phyloP scores from a whole-genome alignment of 2,113 vertebrate genomes.

The Sorex araneus region DNA sequence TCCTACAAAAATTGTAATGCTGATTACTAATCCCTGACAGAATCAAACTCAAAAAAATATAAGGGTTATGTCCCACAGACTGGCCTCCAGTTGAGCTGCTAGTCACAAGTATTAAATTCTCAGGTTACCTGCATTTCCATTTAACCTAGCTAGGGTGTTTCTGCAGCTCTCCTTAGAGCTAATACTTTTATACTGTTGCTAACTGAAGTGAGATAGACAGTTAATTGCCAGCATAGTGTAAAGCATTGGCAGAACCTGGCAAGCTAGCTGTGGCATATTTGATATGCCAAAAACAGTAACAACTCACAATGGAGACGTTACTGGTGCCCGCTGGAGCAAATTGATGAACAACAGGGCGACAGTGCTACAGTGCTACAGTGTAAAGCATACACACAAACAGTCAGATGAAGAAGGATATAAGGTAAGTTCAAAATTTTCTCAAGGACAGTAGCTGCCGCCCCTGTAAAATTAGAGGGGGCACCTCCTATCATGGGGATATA shows the following conservation, averaged over 20 bases:
- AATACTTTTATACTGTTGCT: neutral
- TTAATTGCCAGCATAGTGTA: neutral
- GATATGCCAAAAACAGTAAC: too few relatives aligned
- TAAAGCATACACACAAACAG: neutral
- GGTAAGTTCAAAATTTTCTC: neutral
- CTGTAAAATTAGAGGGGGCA: neutral
- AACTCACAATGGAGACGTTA: too few relatives aligned
- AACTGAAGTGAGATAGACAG: neutral
- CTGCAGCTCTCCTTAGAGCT: neutral
- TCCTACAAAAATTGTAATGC: neutral
- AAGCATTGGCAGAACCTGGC: too few relatives aligned
- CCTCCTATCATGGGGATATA: rapidly evolving
- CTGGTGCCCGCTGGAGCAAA: too few relatives aligned
- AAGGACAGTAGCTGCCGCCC: too few relatives aligned
- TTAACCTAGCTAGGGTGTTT: neutral
- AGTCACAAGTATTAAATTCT: neutral
- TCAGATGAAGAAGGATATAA: neutral
- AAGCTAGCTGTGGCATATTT: too few relatives aligned
- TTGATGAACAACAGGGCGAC: too few relatives aligned
- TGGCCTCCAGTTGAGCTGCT: neutral
- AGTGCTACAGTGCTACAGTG: too few relatives aligned
- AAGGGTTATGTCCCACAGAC: neutral
- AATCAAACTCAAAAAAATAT: neutral
- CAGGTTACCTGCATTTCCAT: neutral
- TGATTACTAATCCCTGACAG: neutral